Evolutionary conservation across 2,113 vertebrate species (phyloP).

Genomic region (Pelmatolapia mariae): DNA sequence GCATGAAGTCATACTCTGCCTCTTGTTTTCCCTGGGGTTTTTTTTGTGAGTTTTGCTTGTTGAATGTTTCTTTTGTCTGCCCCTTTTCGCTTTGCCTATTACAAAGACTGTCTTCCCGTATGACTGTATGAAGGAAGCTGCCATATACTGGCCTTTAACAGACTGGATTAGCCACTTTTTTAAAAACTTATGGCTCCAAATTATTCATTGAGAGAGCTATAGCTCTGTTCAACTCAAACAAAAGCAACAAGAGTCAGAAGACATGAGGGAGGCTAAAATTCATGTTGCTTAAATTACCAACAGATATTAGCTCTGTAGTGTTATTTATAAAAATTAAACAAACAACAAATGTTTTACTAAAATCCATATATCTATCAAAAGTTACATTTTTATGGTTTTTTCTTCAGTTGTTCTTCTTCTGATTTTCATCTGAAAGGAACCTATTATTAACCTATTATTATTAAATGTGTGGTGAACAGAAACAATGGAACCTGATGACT

Average conservation of each 20-base stretch:
- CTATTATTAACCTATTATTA: background rate
- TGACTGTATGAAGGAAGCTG: background rate
- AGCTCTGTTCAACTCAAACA: background rate
- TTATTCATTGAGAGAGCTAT: background rate
- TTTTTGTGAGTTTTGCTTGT: background rate
- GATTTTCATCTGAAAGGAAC: background rate
- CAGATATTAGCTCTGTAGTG: accelerated
- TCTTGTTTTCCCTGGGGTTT: accelerated
- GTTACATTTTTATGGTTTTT: background rate
- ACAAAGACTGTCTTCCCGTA: background rate
- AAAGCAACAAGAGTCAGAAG: background rate
- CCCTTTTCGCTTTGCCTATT: accelerated
- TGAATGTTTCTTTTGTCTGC: background rate
- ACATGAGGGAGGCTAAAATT: background rate
- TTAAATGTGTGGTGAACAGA: background rate
- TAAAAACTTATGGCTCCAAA: background rate
- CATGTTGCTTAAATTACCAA: background rate
- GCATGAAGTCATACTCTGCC: background rate
- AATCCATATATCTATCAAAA: background rate
- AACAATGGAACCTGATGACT: background rate
- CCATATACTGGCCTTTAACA: background rate
- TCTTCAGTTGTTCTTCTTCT: background rate
- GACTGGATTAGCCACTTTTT: background rate
- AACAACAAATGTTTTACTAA: accelerated
- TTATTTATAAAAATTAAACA: background rate